Evolutionary conservation across 2,113 vertebrate genomes (phyloP).

Genomic region (Psittacula cyanocephala): DNA sequence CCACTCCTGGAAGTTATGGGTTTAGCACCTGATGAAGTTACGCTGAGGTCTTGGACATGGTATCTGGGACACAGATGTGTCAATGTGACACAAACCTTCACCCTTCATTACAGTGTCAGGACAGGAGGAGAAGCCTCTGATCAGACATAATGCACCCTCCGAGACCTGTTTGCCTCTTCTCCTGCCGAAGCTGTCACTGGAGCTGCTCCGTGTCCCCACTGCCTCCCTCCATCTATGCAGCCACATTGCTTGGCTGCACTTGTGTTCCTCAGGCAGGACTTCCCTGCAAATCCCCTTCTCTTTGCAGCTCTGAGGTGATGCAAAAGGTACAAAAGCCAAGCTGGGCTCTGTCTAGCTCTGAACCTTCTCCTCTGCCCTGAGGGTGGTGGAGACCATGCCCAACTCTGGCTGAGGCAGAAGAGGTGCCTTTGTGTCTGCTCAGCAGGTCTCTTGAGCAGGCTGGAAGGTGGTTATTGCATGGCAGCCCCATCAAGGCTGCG

Average conservation of each 20-base stretch:
- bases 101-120: background rate
- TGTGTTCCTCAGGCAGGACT: background rate
- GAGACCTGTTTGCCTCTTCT: background rate
- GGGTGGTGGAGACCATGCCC: background rate
- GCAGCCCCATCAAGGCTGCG: background rate
- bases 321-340: background rate
- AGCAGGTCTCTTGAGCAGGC: background rate
- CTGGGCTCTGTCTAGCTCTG: background rate
- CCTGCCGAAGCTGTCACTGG: background rate
- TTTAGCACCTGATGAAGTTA: background rate
- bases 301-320: background rate
- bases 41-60: fast-evolving
- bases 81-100: background rate
- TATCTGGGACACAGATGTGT: background rate
- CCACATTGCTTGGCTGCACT: fast-evolving
- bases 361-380: background rate
- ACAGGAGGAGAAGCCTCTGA: background rate
- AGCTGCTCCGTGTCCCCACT: background rate
- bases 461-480: background rate
- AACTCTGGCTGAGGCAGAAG: background rate
- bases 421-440: background rate
- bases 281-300: background rate
- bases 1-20: background rate
- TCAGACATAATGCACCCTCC: background rate
- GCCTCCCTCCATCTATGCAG: fast-evolving